Conservation (phyloP, 2,113 vertebrate genomes). For the Oenanthe melanoleuca region DNA sequence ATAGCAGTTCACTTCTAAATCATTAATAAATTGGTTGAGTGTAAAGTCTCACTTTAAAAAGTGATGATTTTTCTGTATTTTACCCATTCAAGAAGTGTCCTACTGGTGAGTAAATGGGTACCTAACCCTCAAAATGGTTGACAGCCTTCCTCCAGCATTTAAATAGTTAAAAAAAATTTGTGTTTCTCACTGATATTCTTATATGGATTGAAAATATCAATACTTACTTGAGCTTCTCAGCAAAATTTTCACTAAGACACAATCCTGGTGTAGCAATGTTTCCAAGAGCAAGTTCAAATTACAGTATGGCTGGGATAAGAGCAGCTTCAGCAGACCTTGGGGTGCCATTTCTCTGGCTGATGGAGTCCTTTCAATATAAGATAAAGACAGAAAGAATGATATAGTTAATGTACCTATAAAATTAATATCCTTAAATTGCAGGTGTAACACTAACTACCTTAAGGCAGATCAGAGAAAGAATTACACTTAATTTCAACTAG, state of each 20-base stretch:
- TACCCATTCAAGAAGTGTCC: not conserved
- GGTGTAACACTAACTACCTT: constrained; percentile 79
- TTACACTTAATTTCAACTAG: constrained; percentile 87
- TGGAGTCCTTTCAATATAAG: constrained; percentile 81
- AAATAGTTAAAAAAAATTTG: not conserved
- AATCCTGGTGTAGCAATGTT: constrained; percentile 83
- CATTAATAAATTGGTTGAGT: not conserved
- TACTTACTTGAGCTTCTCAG: constrained; percentile 88
- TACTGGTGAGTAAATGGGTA: not conserved
- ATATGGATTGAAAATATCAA: not conserved
- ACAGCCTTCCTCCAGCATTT: not conserved
- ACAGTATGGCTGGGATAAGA: constrained; percentile 87
- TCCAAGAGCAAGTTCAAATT: constrained; percentile 87
- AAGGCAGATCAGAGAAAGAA: constrained; percentile 83
- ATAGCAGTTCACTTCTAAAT: not conserved
- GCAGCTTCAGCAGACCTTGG: constrained; percentile 86
- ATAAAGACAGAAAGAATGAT: constrained; percentile 75
- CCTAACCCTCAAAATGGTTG: not conserved
- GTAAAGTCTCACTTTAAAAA: not conserved
- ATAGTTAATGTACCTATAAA: constrained; percentile 78
- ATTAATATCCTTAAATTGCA: constrained; percentile 78
- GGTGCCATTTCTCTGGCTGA: constrained; percentile 76
- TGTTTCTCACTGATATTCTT: not conserved
- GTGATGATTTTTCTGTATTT: not conserved
- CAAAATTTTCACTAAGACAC: constrained; percentile 85